Conservation (phyloP, 1,140 invertebrate genomes). For the Nasonia longicornis region DNA sequence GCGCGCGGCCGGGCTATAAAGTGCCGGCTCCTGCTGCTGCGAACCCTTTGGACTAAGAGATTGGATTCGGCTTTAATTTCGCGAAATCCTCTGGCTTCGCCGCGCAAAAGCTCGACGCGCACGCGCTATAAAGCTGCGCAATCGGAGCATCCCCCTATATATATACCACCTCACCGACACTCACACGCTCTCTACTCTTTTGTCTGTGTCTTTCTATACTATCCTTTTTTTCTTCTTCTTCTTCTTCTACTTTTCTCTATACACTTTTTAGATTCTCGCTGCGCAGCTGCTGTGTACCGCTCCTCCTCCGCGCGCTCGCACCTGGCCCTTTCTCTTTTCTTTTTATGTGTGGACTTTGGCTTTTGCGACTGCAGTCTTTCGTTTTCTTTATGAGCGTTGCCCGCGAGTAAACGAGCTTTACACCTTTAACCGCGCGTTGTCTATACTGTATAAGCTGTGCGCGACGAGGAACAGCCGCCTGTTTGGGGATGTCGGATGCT, state of each 20-base stretch:
- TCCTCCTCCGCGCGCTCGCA: not conserved
- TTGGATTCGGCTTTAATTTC: constrained; percentile 40
- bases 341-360: not conserved
- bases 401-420: not conserved
- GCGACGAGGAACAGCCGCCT: not conserved
- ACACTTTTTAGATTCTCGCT: not conserved
- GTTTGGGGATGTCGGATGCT: not conserved
- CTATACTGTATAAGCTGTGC: not conserved
- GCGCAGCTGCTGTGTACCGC: too few species aligned
- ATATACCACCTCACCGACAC: not conserved
- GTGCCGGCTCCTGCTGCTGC: not conserved
- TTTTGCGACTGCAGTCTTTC: not conserved
- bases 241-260: not conserved
- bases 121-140: not conserved
- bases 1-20: constrained; percentile 10
- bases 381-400: not conserved
- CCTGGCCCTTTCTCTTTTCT: not conserved
- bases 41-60: constrained; percentile 20
- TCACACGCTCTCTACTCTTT: not conserved
- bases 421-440: too few species aligned
- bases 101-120: constrained; percentile 23
- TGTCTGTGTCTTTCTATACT: not conserved
- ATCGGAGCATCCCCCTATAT: not conserved
- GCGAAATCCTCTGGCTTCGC: not conserved
- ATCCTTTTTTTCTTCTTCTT: not conserved